Evolutionary conservation across 2,888 invertebrate genomes (phyloP).

Genomic region (Allacma fusca): DNA sequence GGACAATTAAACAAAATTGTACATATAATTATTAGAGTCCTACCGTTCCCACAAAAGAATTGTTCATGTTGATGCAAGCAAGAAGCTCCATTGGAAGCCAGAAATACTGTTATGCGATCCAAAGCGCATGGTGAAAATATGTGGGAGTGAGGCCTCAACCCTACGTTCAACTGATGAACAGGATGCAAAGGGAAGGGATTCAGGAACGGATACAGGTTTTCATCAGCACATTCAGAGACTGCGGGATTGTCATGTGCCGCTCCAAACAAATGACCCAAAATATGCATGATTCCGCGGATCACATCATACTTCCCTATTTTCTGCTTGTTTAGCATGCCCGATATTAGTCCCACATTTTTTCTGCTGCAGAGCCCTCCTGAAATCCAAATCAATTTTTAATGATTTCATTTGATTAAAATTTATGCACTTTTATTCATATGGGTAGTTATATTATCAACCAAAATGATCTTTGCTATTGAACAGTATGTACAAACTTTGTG

Average conservation of each 20-base stretch:
- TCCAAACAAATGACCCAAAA: conserved; percentile 49
- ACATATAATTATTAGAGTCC: too few relatives aligned
- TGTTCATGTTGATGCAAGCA: conserved; percentile 39
- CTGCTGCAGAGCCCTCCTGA: conserved; percentile 15
- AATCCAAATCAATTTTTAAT: too few relatives aligned
- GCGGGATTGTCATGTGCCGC: conserved; percentile 44
- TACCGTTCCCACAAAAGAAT: conserved; percentile 52
- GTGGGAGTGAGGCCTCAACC: conserved; percentile 47
- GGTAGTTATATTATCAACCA: too few relatives aligned
- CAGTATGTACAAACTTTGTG: too few relatives aligned
- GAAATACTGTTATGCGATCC: conserved; percentile 42
- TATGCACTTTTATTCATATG: too few relatives aligned
- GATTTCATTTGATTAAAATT: too few relatives aligned
- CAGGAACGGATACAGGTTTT: conserved; percentile 17
- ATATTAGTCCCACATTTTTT: conserved; percentile 47
- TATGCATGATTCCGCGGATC: conserved; percentile 47
- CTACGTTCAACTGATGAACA: conserved; percentile 48
- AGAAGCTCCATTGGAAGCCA: conserved; percentile 31
- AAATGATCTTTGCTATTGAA: too few relatives aligned
- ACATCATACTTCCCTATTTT: conserved; percentile 51
- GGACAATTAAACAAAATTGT: too few relatives aligned
- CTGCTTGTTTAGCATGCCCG: conserved; percentile 44
- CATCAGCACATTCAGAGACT: neutral
- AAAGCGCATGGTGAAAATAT: conserved; percentile 49
- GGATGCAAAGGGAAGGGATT: conserved; percentile 51